Base-by-base conservation (phyloP, 1,140 invertebrate species). In the Drosophila hydei region DNA sequence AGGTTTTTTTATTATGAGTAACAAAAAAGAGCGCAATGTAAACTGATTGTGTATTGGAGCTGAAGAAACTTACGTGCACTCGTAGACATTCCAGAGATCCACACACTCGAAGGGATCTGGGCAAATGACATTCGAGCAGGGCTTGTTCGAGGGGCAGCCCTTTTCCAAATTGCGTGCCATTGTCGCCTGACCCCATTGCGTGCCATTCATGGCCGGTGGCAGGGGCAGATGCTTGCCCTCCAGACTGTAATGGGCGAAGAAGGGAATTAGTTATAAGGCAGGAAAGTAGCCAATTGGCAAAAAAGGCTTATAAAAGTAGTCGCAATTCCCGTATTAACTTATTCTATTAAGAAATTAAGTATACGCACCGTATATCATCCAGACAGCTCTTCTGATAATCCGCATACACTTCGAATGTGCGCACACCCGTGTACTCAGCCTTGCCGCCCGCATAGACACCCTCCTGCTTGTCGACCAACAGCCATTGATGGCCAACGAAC, bases 41-140 rank as follows among this genome's bases (percentile, higher is more conserved):
- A 16, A 16, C 6, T 1, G 38, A 8, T 5, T 40, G 7, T 4
- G 1, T 55, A 52, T 27, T 40, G 38, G 16, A 6, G 7, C 4
- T 65, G 7, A 38, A 27, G 6, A 51, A 8, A 95, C 96, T 96
- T 93, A 99, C 98, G 97, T 98, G 97, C 98, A 99, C 87, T 99
- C 98, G 83, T 97, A 97, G 92, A 97, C 96, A 92, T 97, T 97
- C 98, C 98, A 99, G 0, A 99, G 94, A 92, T 99, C 98, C 27
- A 98, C 96, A 92, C 98, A 99, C 75, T 97, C 96, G 91, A 98
- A 98, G n/a, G 97, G 97, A 79, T 96, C 95, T 0, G 96, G 95
- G 90, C 98, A 99, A 72, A 96, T 96, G 36, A 98, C 96, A 91
- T 97, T 97, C 47, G 96, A 95, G 91, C 98, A 99, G 18, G 98